Conservation (phyloP, 2,888 invertebrate species). For the Serripes groenlandicus region DNA sequence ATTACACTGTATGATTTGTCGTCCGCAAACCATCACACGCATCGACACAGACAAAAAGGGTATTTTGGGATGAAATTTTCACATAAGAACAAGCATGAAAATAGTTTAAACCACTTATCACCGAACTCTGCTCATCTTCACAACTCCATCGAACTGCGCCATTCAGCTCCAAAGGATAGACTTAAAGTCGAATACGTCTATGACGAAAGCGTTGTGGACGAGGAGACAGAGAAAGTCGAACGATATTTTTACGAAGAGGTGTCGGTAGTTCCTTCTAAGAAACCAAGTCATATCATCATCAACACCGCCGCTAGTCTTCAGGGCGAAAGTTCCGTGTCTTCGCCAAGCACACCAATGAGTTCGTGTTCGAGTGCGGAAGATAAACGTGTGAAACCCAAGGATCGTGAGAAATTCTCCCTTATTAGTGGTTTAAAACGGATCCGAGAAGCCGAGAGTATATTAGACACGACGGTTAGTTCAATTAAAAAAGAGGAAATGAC, state of each 20-base stretch:
- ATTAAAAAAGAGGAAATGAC: slow-evolving; percentile 45
- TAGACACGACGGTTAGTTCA: slow-evolving; percentile 74
- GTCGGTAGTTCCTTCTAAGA: slow-evolving; percentile 54
- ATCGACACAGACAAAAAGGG: slow-evolving; percentile 30
- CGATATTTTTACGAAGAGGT: slow-evolving; percentile 81
- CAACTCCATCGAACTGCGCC: slow-evolving; percentile 7
- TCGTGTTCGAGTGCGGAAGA: slow-evolving; percentile 68
- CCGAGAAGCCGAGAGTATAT: slow-evolving; percentile 71
- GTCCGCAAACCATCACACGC: slow-evolving; percentile 3
- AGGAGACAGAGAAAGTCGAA: slow-evolving; percentile 83
- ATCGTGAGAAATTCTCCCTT: slow-evolving; percentile 71
- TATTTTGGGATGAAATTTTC: slow-evolving; percentile 49
- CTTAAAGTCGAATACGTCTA: slow-evolving; percentile 83
- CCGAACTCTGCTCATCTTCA: background rate
- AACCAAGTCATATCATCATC: slow-evolving; percentile 50
- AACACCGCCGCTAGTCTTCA: slow-evolving; percentile 36
- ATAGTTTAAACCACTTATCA: slow-evolving; percentile 2
- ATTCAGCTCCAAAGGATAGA: slow-evolving; percentile 17
- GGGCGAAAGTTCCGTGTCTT: slow-evolving; percentile 60
- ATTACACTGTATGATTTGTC: slow-evolving; percentile 44
- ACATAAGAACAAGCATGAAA: slow-evolving; percentile 34
- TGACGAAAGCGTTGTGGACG: slow-evolving; percentile 83
- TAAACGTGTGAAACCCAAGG: slow-evolving; percentile 54
- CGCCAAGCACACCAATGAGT: slow-evolving; percentile 65
- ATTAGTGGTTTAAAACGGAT: slow-evolving; percentile 72